Conservation (phyloP, 2,888 invertebrate species). For the Hylaea fasciaria region DNA sequence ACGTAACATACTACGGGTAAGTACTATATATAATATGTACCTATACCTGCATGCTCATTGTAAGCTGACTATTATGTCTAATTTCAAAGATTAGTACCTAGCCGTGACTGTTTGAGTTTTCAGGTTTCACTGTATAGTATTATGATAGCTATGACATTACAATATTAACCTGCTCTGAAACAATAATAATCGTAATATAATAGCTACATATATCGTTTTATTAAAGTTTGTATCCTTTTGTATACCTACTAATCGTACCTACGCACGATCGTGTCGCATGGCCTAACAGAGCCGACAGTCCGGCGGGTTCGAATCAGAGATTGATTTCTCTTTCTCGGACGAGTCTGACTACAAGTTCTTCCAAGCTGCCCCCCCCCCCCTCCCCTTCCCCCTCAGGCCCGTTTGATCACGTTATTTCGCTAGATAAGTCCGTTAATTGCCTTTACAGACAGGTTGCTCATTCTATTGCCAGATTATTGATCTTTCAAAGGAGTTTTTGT, state of each 20-base stretch:
- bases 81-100: too few relatives aligned
- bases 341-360: slow-evolving; percentile 61
- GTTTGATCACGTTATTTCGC: slow-evolving; percentile 75
- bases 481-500: slow-evolving; percentile 72
- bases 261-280: slow-evolving; percentile 50
- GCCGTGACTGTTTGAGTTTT: too few relatives aligned
- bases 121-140: too few relatives aligned
- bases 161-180: too few relatives aligned
- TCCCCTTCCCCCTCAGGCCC: slow-evolving; percentile 35
- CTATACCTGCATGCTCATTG: too few relatives aligned
- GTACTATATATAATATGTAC: too few relatives aligned
- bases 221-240: not conserved
- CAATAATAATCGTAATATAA: too few relatives aligned
- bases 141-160: too few relatives aligned
- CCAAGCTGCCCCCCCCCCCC: slow-evolving; percentile 40
- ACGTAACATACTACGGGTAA: too few relatives aligned
- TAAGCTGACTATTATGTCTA: too few relatives aligned
- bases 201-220: not conserved
- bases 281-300: slow-evolving; percentile 47
- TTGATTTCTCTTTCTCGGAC: slow-evolving; percentile 77
- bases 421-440: slow-evolving; percentile 81
- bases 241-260: not conserved
- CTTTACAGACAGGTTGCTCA: slow-evolving; percentile 74
- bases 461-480: slow-evolving; percentile 71
- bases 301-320: slow-evolving; percentile 70